These are phyloP conservation scores for Dione juno DNA, from an alignment of 2,888 invertebrate species.

Conservation along the genomic window DNA sequence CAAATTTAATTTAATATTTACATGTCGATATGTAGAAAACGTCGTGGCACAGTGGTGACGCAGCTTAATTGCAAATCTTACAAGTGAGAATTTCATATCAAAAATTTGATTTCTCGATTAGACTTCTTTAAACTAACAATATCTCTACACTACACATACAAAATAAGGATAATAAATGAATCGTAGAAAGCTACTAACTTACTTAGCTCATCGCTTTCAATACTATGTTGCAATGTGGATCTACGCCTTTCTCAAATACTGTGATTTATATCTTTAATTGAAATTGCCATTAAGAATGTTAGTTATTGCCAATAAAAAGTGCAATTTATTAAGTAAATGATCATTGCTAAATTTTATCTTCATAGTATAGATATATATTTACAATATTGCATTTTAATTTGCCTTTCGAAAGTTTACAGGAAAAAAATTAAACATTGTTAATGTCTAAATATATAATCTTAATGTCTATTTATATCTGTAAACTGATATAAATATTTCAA, in stretches of 20 bases:
- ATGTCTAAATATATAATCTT: too few species aligned
- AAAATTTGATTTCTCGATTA: not conserved
- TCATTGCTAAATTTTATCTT: conserved; percentile 39
- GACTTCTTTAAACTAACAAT: not conserved
- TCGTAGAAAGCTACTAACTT: not conserved
- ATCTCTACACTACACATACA: not conserved
- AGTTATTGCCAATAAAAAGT: conserved; percentile 44
- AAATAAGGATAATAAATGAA: not conserved
- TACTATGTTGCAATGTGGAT: conserved; percentile 18
- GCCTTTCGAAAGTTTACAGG: not conserved
- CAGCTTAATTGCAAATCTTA: not conserved
- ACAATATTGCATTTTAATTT: not conserved
- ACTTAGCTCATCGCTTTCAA: not conserved
- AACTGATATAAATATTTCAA: too few species aligned
- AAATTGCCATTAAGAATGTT: conserved; percentile 21
- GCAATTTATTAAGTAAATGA: conserved; percentile 49
- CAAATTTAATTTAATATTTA: not conserved
- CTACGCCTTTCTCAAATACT: conserved; percentile 20
- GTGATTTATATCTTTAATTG: conserved; percentile 27
- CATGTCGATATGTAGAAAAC: not conserved
- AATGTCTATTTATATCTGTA: too few species aligned
- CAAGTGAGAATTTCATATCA: not conserved
- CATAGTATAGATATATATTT: conserved; percentile 39
- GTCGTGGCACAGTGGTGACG: not conserved
- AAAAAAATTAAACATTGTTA: too few species aligned